Evolutionary conservation across 2,888 invertebrate genomes (phyloP).

Genomic region (Cylloceria caligata): DNA sequence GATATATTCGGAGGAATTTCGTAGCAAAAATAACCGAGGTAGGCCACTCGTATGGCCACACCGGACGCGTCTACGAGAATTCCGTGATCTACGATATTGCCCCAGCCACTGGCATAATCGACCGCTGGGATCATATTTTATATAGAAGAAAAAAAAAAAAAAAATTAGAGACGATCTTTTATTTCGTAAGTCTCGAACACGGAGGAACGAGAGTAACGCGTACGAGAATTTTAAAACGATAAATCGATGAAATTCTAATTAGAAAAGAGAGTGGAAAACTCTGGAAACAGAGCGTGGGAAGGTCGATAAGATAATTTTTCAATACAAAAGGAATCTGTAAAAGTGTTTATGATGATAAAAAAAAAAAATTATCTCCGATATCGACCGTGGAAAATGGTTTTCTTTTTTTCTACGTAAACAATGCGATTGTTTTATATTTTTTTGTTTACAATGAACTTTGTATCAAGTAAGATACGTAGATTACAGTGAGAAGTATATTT

Average conservation of each 20-base stretch:
- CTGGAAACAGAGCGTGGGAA: background rate
- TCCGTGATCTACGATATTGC: constrained; percentile 59
- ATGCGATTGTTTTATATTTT: background rate
- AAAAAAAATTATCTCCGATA: too few species aligned
- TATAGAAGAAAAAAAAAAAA: constrained; percentile 10
- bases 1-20: constrained; percentile 83
- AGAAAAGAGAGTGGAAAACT: too few species aligned
- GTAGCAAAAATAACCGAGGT: constrained; percentile 82
- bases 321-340: too few species aligned
- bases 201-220: background rate
- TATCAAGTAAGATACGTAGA: background rate
- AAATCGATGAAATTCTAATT: background rate
- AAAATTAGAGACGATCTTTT: background rate
- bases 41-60: constrained; percentile 69
- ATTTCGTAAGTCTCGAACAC: constrained; percentile 19
- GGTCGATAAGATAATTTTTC: background rate
- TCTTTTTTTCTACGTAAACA: background rate
- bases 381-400: background rate
- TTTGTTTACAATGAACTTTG: background rate
- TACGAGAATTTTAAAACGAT: background rate
- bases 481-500: background rate
- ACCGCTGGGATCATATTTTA: constrained; percentile 21
- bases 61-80: constrained; percentile 73
- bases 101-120: constrained; percentile 36
- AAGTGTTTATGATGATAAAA: too few species aligned